phyloP scores from a whole-genome alignment of 2,113 vertebrate species.

The Aptenodytes forsteri region DNA sequence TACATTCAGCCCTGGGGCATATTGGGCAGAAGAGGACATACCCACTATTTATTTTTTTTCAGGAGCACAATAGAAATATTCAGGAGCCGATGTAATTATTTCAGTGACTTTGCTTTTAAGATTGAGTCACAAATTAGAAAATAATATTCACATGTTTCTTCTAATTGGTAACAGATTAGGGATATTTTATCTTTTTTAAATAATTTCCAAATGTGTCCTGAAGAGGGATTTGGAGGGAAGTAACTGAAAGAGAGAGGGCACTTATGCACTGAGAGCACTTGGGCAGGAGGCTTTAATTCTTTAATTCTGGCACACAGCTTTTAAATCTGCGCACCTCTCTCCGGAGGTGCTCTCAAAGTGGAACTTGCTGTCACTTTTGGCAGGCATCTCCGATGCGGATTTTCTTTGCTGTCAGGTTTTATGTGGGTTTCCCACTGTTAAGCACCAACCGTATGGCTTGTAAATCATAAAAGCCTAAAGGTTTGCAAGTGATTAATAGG shows the following conservation, averaged over 20 bases:
- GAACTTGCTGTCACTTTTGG: slow-evolving; percentile 22
- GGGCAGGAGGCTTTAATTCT: neutral
- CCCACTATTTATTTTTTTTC: neutral
- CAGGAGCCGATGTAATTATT: slow-evolving; percentile 78
- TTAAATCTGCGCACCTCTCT: neutral
- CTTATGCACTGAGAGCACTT: neutral
- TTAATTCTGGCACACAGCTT: neutral
- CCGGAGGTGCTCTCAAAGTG: neutral
- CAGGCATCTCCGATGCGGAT: neutral
- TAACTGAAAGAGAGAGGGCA: neutral
- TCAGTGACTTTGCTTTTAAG: slow-evolving; percentile 81
- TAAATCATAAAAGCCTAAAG: slow-evolving; percentile 12
- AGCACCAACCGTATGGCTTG: neutral
- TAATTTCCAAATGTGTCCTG: slow-evolving; percentile 76
- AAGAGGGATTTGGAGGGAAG: neutral
- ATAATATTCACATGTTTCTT: slow-evolving; percentile 79
- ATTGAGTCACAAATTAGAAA: slow-evolving; percentile 80
- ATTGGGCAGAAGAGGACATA: neutral
- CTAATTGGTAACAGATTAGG: slow-evolving; percentile 80
- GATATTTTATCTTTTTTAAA: slow-evolving; percentile 71
- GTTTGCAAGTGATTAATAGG: neutral
- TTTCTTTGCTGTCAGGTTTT: slow-evolving; percentile 37
- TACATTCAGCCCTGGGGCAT: slow-evolving; percentile 23
- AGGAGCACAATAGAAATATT: slow-evolving; percentile 70
- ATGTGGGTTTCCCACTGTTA: neutral